These are phyloP conservation scores for Pyrgilauda ruficollis DNA, from an alignment of 2,113 vertebrate genomes.

Conservation along the genomic window DNA sequence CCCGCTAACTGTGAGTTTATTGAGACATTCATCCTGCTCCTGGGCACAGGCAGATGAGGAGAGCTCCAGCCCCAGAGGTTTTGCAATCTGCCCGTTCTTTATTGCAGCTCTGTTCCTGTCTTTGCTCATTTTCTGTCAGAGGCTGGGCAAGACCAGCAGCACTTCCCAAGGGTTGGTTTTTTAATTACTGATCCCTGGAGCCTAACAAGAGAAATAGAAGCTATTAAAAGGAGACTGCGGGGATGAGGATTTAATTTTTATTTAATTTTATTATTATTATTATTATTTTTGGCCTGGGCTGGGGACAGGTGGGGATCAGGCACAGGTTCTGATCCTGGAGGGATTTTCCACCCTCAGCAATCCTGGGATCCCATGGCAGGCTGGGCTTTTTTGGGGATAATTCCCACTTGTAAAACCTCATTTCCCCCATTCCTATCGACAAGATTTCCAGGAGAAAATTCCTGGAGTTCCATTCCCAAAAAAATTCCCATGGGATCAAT, in stretches of 20 bases:
- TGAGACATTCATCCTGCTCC: not conserved
- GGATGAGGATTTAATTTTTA: not conserved
- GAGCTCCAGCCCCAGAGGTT: not conserved
- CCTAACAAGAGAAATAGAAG: not conserved
- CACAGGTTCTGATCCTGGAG: no score
- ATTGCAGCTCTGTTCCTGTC: not conserved
- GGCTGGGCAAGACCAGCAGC: not conserved
- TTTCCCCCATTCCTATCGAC: no score
- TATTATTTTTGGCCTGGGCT: no score
- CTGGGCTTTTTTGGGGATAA: no score
- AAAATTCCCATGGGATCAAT: no score
- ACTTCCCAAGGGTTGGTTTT: not conserved
- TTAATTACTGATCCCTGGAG: slow-evolving; percentile 17
- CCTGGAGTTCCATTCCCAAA: no score
- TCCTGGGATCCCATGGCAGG: no score
- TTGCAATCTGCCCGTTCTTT: not conserved
- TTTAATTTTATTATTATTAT: no score
- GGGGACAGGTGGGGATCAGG: no score
- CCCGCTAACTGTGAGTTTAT: not conserved
- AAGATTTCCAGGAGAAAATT: no score
- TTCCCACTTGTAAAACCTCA: no score
- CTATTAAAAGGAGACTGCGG: not conserved
- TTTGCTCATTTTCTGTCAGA: not conserved
- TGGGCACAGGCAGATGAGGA: not conserved
- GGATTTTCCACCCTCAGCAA: no score